phyloP scores from a whole-genome alignment of 2,797 vertebrate species.

The Buceros bicornis region DNA sequence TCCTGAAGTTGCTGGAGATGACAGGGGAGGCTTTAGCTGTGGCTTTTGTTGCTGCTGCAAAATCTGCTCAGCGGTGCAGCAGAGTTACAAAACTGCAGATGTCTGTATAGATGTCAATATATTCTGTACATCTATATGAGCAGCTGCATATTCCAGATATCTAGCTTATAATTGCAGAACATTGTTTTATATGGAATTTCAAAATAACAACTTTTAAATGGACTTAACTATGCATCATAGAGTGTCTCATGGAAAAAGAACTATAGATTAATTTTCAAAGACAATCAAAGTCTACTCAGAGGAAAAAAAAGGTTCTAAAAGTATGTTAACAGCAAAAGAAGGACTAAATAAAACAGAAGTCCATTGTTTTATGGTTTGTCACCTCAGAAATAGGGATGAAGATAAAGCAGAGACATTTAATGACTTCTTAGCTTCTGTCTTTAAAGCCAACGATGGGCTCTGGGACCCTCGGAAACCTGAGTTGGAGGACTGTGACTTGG shows the following conservation, averaged over 20 bases:
- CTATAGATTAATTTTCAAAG: neutral
- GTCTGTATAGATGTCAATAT: neutral
- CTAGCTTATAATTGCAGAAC: neutral
- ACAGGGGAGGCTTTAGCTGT: neutral
- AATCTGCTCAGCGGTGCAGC: neutral
- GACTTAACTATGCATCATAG: neutral
- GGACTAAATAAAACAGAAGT: neutral
- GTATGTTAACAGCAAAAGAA: neutral
- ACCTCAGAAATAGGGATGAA: neutral
- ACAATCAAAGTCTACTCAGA: neutral
- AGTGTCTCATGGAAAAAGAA: neutral
- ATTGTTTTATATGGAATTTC: neutral
- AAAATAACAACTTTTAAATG: neutral
- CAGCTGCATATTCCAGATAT: neutral
- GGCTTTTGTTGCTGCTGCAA: neutral
- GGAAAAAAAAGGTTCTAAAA: neutral
- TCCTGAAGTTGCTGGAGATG: neutral
- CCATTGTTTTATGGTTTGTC: neutral
- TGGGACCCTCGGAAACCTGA: accelerated
- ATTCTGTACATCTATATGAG: neutral
- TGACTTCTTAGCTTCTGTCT: neutral
- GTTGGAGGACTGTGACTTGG: neutral
- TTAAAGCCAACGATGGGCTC: neutral
- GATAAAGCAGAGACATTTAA: neutral
- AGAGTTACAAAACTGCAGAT: neutral